Evolutionary conservation across 2,113 vertebrate species (phyloP), one percentile per base, ranked within the genome.

Genomic region (Nycticryphes semicollaris): DNA sequence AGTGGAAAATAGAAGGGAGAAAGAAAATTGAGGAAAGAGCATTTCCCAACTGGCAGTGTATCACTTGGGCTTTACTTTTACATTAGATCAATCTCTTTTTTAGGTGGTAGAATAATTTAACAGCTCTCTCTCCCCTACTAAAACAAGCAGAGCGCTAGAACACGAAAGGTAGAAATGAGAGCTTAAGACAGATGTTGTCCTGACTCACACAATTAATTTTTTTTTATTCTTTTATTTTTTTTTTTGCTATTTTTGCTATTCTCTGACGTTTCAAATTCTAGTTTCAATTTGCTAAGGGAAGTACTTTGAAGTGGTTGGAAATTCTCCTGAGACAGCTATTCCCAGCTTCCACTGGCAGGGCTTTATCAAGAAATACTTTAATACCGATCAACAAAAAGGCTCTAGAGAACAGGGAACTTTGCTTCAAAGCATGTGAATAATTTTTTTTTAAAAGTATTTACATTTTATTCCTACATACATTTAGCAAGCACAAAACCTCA

Each of bases 221-320:
- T 23, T 59, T 47, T 47, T 47, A 43, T 43, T 45, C 19, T 21
- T 47, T 47, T 43, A 37, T 64, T 2, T 13, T 72, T 33, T 23
- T 68, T 85, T 25, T 53, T 56, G 14, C 28, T 45, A n/a, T 73
- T 69, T 87, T 73, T 76, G 30, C 66, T 97, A 62, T 72, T 75
- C 66, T 86, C 48, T 27, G 35, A 95, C 64, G 48, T 79, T 95
- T 89, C 57, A 81, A 84, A 84, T 73, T 92, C 74, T 22, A 87
- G 39, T 84, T 95, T 91, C 77, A 90, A 84, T 95, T 94, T 93
- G 83, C 75, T 84, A 84, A 4, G 39, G 80, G 24, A 93, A 96
- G 74, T 68, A 81, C 80, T 93, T 86, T 90, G 92, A 93, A 95
- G 91, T 57, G 57, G 48, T 31, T 81, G 35, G 68, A 89, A 93